Evolutionary conservation across 2,113 vertebrate species (phyloP).

Genomic region (Prietella phreatophila): DNA sequence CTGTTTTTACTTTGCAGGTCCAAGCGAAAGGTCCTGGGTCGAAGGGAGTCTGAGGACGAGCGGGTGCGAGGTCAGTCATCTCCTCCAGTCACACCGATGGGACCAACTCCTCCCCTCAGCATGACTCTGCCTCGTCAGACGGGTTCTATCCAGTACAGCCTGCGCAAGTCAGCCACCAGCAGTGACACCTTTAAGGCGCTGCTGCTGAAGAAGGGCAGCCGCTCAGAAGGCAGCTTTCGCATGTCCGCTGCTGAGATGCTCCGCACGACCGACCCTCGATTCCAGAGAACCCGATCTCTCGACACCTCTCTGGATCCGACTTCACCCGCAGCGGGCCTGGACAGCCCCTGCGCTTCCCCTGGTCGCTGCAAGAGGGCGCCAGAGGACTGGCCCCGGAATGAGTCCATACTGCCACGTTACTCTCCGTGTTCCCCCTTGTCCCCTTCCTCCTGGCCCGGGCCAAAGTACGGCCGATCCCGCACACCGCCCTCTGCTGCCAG

Average conservation of each 20-base stretch:
- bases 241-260: slow-evolving; percentile 97
- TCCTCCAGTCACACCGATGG: slow-evolving; percentile 85
- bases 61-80: slow-evolving; percentile 78
- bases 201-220: slow-evolving; percentile 93
- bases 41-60: slow-evolving; percentile 92
- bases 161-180: slow-evolving; percentile 92
- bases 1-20: slow-evolving; percentile 74
- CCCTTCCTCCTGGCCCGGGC: slow-evolving; percentile 71
- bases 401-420: slow-evolving; percentile 78
- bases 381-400: slow-evolving; percentile 86
- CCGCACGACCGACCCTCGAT: slow-evolving; percentile 87
- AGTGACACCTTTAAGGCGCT: slow-evolving; percentile 98
- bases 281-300: slow-evolving; percentile 71
- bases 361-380: slow-evolving; percentile 73
- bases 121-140: slow-evolving; percentile 76
- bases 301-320: slow-evolving; percentile 69
- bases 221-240: slow-evolving; percentile 85
- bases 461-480: slow-evolving; percentile 83
- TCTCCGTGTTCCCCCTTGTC: slow-evolving; percentile 66
- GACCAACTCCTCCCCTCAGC: slow-evolving; percentile 65
- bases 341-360: slow-evolving; percentile 73
- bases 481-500: slow-evolving; percentile 92
- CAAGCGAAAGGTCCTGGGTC: slow-evolving; percentile 94
- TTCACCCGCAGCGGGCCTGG: slow-evolving; percentile 55
- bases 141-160: slow-evolving; percentile 86